A percentile compares a stretch with the other conserved stretches of the same genome.
Evolutionary conservation across 2,797 vertebrate genomes (phyloP).

Genomic region (Hemibagrus guttatus): DNA sequence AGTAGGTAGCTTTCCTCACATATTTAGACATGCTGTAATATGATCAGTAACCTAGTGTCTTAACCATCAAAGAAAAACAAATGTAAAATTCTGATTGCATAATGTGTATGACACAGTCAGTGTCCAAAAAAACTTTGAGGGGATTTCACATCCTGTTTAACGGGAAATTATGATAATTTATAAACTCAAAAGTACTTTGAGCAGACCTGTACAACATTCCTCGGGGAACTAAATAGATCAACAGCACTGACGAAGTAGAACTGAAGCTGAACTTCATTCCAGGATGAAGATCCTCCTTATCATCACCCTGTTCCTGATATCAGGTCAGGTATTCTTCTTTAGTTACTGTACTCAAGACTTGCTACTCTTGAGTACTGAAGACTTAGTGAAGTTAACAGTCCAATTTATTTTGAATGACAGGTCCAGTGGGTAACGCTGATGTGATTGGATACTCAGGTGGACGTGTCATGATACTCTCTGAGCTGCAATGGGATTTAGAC

Average conservation of each 20-base stretch:
- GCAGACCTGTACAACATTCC: not conserved
- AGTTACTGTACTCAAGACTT: not conserved
- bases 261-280: not conserved
- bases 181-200: not conserved
- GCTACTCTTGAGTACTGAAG: not conserved
- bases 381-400: not conserved
- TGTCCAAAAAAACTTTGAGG: not conserved
- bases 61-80: too few species aligned
- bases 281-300: conserved; percentile 15
- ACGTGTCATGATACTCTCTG: not conserved
- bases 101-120: not conserved
- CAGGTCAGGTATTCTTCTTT: not conserved
- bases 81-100: not conserved
- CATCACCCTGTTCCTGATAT: not conserved
- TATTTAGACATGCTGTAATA: too few species aligned
- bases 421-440: not conserved
- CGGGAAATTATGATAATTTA: not conserved
- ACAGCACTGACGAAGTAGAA: not conserved
- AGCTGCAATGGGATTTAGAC: not conserved
- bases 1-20: too few species aligned
- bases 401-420: not conserved
- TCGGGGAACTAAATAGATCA: not conserved
- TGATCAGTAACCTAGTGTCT: too few species aligned
- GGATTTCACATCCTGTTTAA: not conserved
- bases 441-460: conserved; percentile 29